These are phyloP conservation scores for Cristatella mucedo DNA, from an alignment of 2,888 invertebrate species.

Conservation along the genomic window DNA sequence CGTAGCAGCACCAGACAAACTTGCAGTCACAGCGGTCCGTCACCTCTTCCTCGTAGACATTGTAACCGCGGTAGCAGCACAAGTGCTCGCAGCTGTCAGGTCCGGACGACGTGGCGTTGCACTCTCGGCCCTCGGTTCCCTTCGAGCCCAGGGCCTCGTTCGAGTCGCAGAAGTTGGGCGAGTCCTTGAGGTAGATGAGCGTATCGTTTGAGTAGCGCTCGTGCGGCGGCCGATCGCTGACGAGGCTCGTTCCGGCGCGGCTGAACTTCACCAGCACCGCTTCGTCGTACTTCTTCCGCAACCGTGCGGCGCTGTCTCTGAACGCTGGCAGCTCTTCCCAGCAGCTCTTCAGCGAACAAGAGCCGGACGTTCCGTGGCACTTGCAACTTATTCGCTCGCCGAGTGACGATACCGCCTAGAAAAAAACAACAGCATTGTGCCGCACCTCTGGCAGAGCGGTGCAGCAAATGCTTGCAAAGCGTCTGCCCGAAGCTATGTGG, in stretches of 20 bases:
- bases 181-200: slow-evolving; percentile 78
- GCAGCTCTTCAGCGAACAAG: slow-evolving; percentile 83
- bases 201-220: slow-evolving; percentile 75
- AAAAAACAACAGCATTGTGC: no score
- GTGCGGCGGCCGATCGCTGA: no score
- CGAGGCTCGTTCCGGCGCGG: no score
- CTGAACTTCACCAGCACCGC: no score
- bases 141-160: slow-evolving; percentile 49
- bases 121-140: slow-evolving; percentile 43
- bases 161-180: slow-evolving; percentile 77
- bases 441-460: no score
- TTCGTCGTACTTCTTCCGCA: no score
- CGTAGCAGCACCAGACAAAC: slow-evolving; percentile 91
- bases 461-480: no score
- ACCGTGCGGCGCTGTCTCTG: no score
- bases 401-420: no score
- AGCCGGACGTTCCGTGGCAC: slow-evolving; percentile 87
- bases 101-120: slow-evolving; percentile 57
- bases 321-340: slow-evolving; percentile 84
- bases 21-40: slow-evolving; percentile 75
- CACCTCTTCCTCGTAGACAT: slow-evolving; percentile 55
- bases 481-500: no score
- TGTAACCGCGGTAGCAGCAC: slow-evolving; percentile 83
- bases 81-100: slow-evolving; percentile 73
- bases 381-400: slow-evolving; percentile 62